Evolutionary conservation across 1,140 invertebrate genomes (phyloP).

Genomic region (Pentalonia nigronervosa): DNA sequence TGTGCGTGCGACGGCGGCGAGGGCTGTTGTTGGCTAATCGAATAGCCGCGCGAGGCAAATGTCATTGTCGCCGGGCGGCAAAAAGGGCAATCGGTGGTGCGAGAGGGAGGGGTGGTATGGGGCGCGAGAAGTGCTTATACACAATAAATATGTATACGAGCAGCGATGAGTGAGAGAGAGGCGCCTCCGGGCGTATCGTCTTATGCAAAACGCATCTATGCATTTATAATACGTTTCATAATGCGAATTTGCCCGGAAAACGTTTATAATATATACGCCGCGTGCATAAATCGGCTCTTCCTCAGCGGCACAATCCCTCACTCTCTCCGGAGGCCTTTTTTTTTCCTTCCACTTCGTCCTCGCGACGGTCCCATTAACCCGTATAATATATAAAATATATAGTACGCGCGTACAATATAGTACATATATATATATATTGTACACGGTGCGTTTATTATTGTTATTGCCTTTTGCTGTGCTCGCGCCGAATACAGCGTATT

Average conservation of each 20-base stretch:
- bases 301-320: not conserved
- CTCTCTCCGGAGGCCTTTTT: slow-evolving; percentile 22
- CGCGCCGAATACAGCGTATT: too few species aligned
- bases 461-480: slow-evolving; percentile 38
- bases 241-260: slow-evolving; percentile 57
- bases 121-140: not conserved
- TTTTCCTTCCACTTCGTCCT: not conserved
- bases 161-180: not conserved
- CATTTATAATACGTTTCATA: slow-evolving; percentile 58
- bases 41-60: slow-evolving; percentile 49
- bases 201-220: slow-evolving; percentile 58
- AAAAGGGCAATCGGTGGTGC: not conserved
- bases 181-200: slow-evolving; percentile 53
- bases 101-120: not conserved
- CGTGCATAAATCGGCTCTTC: slow-evolving; percentile 43
- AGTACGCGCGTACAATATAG: too few species aligned
- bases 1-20: not conserved
- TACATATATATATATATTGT: not conserved
- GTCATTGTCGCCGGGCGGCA: slow-evolving; percentile 42
- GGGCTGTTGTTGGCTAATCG: slow-evolving; percentile 42
- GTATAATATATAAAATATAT: not conserved
- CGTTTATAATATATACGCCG: slow-evolving; percentile 45
- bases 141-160: not conserved
- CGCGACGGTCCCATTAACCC: not conserved
- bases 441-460: slow-evolving; percentile 26